Conservation (phyloP, 1,140 invertebrate genomes). For the Pemphigus obesinymphae region DNA sequence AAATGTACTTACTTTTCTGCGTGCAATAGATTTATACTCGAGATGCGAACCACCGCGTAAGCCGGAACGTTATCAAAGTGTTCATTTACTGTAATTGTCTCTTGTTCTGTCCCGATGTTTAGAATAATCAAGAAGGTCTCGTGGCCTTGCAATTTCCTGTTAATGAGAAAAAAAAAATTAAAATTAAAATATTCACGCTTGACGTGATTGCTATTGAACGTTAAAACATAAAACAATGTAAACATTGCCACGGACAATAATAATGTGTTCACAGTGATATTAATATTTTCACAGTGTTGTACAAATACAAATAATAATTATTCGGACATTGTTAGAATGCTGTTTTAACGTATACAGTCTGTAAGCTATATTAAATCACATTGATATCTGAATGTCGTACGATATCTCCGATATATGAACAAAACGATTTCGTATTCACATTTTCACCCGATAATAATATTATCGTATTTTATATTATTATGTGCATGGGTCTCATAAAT, state of each 20-base stretch:
- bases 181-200: too few relatives aligned
- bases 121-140: conserved; percentile 22
- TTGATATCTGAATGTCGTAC: too few relatives aligned
- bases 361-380: too few relatives aligned
- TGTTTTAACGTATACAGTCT: too few relatives aligned
- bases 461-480: too few relatives aligned
- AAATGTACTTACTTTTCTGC: conserved; percentile 18
- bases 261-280: not conserved
- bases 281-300: not conserved
- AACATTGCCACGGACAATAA: not conserved
- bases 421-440: too few relatives aligned
- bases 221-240: not conserved
- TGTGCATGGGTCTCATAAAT: too few relatives aligned
- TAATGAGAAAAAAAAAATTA: not conserved
- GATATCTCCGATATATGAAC: too few relatives aligned
- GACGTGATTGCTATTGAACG: not conserved
- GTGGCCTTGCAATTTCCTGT: conserved; percentile 30
- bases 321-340: too few relatives aligned
- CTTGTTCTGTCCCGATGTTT: conserved; percentile 40
- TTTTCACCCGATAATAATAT: too few relatives aligned
- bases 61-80: not conserved
- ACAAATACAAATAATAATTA: not conserved
- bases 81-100: conserved; percentile 8
- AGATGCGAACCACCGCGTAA: not conserved
- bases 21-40: conserved; percentile 34